These are phyloP conservation scores for Lapara coniferarum DNA, from an alignment of 2,888 invertebrate species.

Conservation along the genomic window DNA sequence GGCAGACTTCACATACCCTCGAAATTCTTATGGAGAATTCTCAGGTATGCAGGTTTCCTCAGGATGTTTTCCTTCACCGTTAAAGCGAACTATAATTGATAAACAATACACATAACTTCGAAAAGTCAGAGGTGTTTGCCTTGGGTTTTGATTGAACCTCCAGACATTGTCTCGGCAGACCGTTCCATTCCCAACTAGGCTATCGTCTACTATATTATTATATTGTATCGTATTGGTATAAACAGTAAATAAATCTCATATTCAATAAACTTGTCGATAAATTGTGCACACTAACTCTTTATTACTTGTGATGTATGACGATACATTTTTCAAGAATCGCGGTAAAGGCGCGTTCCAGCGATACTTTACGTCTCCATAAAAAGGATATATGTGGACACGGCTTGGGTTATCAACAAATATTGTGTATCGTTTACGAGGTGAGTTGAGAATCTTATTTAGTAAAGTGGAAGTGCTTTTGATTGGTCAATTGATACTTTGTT, in stretches of 20 bases:
- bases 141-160: too few relatives aligned
- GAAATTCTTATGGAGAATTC: too few relatives aligned
- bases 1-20: too few relatives aligned
- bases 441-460: background rate
- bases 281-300: constrained; percentile 42
- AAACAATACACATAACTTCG: too few relatives aligned
- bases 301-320: constrained; percentile 48
- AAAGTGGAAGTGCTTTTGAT: too few relatives aligned
- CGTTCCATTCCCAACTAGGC: too few relatives aligned
- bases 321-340: constrained; percentile 47
- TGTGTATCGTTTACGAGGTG: constrained; percentile 34
- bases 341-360: constrained; percentile 33
- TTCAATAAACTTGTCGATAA: constrained; percentile 47
- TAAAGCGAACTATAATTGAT: too few relatives aligned
- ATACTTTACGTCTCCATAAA: constrained; percentile 61
- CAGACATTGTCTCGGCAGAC: too few relatives aligned
- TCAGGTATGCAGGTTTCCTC: too few relatives aligned
- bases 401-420: constrained; percentile 41
- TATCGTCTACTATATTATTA: too few relatives aligned
- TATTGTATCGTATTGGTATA: background rate
- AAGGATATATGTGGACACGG: constrained; percentile 48
- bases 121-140: too few relatives aligned
- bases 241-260: constrained; percentile 29
- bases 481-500: background rate
- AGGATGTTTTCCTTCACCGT: too few relatives aligned